A percentile compares a stretch with the other conserved stretches of the same genome.
Evolutionary conservation across 1,140 invertebrate species (phyloP).

Genomic region (Papilio helenus): DNA sequence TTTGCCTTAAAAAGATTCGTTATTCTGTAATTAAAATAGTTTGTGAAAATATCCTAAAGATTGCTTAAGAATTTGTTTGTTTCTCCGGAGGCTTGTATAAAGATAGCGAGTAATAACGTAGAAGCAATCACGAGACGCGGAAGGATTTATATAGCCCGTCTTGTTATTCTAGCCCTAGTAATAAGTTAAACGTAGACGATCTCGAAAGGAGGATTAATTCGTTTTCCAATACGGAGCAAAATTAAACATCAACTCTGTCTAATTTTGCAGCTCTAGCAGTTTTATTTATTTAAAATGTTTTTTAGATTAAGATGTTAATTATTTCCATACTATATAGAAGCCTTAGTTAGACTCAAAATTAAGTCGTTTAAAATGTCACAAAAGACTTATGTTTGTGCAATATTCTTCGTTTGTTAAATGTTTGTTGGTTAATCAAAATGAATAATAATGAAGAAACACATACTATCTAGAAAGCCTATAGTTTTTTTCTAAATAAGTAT

Average conservation of each 20-base stretch:
- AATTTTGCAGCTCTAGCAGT: neutral
- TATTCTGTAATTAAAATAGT: neutral
- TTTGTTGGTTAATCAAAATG: no score
- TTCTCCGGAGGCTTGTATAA: neutral
- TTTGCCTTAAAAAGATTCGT: neutral
- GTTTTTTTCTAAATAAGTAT: no score
- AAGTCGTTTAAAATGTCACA: no score
- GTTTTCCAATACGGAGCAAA: conserved; percentile 30
- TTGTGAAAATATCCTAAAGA: neutral
- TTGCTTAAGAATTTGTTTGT: neutral
- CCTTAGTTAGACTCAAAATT: no score
- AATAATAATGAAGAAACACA: no score
- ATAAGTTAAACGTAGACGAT: conserved; percentile 4
- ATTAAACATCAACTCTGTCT: conserved; percentile 42
- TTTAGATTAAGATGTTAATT: no score
- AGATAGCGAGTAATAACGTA: conserved; percentile 18
- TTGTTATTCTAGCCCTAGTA: conserved; percentile 27
- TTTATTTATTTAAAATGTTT: no score
- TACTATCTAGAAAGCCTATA: no score
- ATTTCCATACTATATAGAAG: no score
- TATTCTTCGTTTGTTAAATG: no score
- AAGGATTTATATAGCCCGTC: conserved; percentile 23
- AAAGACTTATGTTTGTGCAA: no score
- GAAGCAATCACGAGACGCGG: conserved; percentile 12
- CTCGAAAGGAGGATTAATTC: conserved; percentile 36